phyloP scores from a whole-genome alignment of 2,888 invertebrate species.

The Abscondita cerata region DNA sequence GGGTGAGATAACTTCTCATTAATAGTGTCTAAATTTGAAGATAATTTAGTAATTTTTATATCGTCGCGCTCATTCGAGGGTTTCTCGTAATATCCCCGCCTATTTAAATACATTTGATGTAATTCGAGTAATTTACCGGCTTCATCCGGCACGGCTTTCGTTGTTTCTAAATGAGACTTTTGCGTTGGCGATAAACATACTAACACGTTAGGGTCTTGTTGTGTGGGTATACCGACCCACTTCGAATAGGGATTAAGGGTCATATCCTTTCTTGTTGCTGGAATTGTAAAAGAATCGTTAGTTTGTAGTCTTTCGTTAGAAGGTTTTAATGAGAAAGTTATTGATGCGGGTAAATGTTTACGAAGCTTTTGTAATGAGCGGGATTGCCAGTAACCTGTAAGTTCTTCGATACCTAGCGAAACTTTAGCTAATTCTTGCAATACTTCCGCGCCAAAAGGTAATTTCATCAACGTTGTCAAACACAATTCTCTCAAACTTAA shows the following conservation, averaged over 20 bases:
- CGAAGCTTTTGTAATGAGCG: constrained; percentile 17
- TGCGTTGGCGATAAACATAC: constrained; percentile 79
- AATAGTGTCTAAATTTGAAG: constrained; percentile 30
- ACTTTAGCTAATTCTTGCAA: constrained; percentile 72
- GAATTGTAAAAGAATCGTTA: constrained; percentile 37
- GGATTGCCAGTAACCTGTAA: constrained; percentile 36
- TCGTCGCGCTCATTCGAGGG: constrained; percentile 57
- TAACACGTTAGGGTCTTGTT: constrained; percentile 66
- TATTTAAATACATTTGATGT: constrained; percentile 73
- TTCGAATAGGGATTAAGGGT: constrained; percentile 58
- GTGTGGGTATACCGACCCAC: constrained; percentile 71
- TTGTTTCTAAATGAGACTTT: constrained; percentile 65
- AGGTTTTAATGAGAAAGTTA: constrained; percentile 14
- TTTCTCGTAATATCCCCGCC: constrained; percentile 59
- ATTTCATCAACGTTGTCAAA: constrained; percentile 67
- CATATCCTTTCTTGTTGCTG: constrained; percentile 35
- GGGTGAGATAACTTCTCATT: constrained; percentile 16
- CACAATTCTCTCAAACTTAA: constrained; percentile 62
- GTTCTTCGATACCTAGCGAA: constrained; percentile 63
- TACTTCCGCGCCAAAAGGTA: constrained; percentile 74
- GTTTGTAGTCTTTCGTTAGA: constrained; percentile 13
- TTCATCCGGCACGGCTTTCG: constrained; percentile 62
- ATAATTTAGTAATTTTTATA: constrained; percentile 39
- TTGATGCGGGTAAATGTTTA: constrained; percentile 20
- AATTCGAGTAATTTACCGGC: constrained; percentile 71